A percentile compares a stretch with the other conserved stretches of the same genome.
phyloP scores from a whole-genome alignment of 2,797 vertebrate genomes.

The Fratercula arctica region DNA sequence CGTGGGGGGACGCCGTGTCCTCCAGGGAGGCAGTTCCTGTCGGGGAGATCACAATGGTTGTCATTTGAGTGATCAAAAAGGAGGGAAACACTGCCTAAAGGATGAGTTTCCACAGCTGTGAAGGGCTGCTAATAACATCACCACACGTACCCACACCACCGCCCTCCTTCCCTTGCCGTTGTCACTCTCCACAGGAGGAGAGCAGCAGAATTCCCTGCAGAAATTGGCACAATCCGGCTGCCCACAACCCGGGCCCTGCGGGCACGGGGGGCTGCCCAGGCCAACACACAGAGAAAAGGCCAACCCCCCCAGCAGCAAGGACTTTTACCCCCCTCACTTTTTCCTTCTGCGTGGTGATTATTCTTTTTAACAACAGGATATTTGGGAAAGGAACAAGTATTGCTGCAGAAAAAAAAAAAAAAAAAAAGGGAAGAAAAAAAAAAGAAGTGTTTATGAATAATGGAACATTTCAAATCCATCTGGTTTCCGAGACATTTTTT shows the following conservation, averaged over 20 bases:
- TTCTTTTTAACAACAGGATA: conserved; percentile 72
- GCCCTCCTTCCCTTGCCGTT: background rate
- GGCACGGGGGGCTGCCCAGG: background rate
- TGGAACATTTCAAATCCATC: conserved; percentile 87
- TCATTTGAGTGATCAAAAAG: conserved; percentile 78
- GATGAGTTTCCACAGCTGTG: conserved; percentile 50
- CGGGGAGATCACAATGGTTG: conserved; percentile 79
- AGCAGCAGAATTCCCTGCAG: background rate
- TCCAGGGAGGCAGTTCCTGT: conserved; percentile 75
- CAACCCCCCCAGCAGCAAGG: background rate
- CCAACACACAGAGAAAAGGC: background rate
- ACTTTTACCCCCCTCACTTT: conserved; percentile 55
- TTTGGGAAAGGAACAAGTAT: conserved; percentile 79
- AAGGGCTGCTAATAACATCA: conserved; percentile 14
- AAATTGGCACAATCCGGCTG: background rate
- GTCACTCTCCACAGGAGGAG: background rate
- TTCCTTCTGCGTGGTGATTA: conserved; percentile 70
- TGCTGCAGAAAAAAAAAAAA: conserved; percentile 71
- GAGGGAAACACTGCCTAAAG: conserved; percentile 40
- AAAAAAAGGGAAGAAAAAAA: background rate
- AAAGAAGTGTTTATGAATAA: conserved; percentile 83
- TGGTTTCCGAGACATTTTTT: conserved; percentile 83
- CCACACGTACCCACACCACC: background rate
- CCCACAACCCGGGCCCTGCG: background rate
- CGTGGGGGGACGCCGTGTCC: background rate